phyloP scores from a whole-genome alignment of 53 echinoderm and acorn worm species.

The Echinarachnius parma region DNA sequence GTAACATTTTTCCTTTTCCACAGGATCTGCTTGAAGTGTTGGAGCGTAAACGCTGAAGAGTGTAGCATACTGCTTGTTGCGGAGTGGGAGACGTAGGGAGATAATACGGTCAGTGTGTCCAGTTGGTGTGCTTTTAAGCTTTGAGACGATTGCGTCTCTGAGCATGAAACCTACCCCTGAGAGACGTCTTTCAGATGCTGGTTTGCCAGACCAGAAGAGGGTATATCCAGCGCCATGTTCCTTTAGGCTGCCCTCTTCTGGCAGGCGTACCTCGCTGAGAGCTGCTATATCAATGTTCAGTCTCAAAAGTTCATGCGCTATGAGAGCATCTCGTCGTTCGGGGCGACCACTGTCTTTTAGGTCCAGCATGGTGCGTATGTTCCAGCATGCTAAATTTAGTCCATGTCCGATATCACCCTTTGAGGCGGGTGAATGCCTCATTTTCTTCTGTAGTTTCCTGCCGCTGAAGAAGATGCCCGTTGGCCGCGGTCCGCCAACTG shows the following conservation, averaged over 20 bases:
- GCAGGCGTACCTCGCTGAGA: conserved; percentile 48
- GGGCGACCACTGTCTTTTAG: conserved; percentile 14
- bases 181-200: conserved; percentile 19
- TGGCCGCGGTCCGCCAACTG: too few relatives aligned
- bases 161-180: conserved; percentile 61
- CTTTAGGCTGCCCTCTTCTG: conserved; percentile 45
- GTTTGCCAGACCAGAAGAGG: conserved; percentile 65
- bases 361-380: conserved; percentile 47
- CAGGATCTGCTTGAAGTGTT: conserved; percentile 58
- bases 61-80: too few relatives aligned
- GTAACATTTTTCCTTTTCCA: conserved; percentile 46
- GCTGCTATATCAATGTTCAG: conserved; percentile 58
- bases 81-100: too few relatives aligned
- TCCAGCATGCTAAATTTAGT: conserved; percentile 62
- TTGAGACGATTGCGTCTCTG: conserved; percentile 47
- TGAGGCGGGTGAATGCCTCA: too few relatives aligned
- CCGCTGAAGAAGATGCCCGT: too few relatives aligned
- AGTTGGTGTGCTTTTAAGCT: conserved; percentile 39
- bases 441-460: too few relatives aligned
- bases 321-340: conserved; percentile 37
- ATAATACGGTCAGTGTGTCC: conserved; percentile 59
- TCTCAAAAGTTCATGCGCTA: conserved; percentile 38
- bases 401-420: too few relatives aligned
- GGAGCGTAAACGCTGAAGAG: conserved; percentile 59
- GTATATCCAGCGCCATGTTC: conserved; percentile 60